These are phyloP conservation scores for Tor tambroides DNA, from an alignment of 2,113 vertebrate genomes.

Conservation along the genomic window DNA sequence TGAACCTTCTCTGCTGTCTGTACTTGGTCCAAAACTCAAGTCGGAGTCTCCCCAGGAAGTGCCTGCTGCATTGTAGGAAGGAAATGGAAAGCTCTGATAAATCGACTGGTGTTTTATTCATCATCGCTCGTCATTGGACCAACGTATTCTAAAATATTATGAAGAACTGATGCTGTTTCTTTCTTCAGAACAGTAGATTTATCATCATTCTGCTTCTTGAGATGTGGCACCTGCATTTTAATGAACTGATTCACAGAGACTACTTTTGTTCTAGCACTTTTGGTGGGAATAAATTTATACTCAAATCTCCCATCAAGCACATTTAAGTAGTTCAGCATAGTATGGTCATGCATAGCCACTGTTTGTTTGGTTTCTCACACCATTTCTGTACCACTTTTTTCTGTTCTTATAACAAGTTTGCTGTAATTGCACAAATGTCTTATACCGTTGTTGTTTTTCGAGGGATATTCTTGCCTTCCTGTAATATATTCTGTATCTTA, in stretches of 20 bases:
- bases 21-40: constrained; percentile 30
- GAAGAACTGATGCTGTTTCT: not conserved
- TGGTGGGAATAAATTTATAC: constrained; percentile 60
- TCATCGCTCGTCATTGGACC: not conserved
- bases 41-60: constrained; percentile 46
- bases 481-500: constrained; percentile 51
- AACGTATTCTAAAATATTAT: not conserved
- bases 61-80: constrained; percentile 41
- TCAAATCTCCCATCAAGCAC: constrained; percentile 53
- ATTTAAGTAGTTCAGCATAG: constrained; percentile 39
- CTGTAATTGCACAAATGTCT: constrained; percentile 70
- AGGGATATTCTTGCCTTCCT: constrained; percentile 28
- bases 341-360: constrained; percentile 56
- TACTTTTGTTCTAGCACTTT: constrained; percentile 54
- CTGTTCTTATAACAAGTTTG: constrained; percentile 55
- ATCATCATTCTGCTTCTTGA: constrained; percentile 21
- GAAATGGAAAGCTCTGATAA: constrained; percentile 26
- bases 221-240: constrained; percentile 6
- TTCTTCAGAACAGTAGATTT: constrained; percentile 14
- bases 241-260: not conserved
- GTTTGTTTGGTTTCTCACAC: constrained; percentile 44
- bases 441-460: constrained; percentile 46
- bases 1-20: constrained; percentile 36
- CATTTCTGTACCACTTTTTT: constrained; percentile 50
- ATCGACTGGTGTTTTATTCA: constrained; percentile 23